Evolutionary conservation across 2,888 invertebrate species (phyloP).

Genomic region (Cecidostiba fungosa): DNA sequence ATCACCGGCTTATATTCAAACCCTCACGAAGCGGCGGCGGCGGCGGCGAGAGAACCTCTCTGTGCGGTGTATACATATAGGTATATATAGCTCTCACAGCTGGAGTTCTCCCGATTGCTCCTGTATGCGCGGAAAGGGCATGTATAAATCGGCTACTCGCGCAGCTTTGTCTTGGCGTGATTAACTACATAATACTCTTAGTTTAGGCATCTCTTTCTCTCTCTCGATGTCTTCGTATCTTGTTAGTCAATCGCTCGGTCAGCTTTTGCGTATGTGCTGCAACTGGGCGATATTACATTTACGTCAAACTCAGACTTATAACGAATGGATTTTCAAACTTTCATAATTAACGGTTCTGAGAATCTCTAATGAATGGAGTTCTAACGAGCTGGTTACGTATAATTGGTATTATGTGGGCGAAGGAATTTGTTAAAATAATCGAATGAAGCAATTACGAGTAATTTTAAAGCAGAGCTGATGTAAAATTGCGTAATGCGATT

Average conservation of each 20-base stretch:
- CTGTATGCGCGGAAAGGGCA: background rate
- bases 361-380: too few species aligned
- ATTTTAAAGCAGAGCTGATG: too few species aligned
- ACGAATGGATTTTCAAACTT: background rate
- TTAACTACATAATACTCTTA: conserved; percentile 3
- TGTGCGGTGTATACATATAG: background rate
- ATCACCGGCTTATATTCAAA: background rate
- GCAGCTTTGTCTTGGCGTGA: background rate
- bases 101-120: background rate
- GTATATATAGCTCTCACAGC: background rate
- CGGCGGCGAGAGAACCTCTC: background rate
- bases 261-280: background rate
- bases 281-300: background rate
- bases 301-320: background rate
- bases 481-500: too few species aligned
- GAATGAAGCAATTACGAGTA: too few species aligned
- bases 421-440: background rate
- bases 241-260: background rate
- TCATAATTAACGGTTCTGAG: background rate
- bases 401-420: background rate
- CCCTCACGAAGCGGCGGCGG: background rate
- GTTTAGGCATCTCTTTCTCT: background rate
- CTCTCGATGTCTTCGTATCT: background rate
- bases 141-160: background rate
- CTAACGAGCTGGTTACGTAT: background rate